Conservation (phyloP, 2,797 vertebrate genomes). For the Lepidocolaptes lacrymiger region DNA sequence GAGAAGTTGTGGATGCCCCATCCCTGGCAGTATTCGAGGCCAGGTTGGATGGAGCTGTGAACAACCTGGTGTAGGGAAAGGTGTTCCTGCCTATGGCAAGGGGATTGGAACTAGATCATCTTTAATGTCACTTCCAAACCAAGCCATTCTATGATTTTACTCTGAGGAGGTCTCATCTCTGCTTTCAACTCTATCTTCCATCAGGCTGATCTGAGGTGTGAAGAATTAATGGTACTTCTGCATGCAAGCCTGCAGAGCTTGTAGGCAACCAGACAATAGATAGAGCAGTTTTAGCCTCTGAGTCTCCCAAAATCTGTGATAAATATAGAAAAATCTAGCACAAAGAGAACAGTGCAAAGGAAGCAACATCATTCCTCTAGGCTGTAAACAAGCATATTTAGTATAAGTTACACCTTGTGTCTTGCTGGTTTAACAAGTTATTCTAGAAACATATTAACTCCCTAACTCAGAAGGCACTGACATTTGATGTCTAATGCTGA, state of each 20-base stretch:
- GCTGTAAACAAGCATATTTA: neutral
- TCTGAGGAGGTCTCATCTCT: fast-evolving
- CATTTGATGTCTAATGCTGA: neutral
- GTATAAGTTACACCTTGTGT: neutral
- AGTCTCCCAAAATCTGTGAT: neutral
- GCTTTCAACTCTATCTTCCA: neutral
- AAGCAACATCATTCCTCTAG: neutral
- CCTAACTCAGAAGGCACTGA: neutral
- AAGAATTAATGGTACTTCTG: neutral
- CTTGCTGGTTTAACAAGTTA: neutral
- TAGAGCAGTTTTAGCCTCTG: neutral
- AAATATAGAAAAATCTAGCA: neutral
- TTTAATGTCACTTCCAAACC: neutral
- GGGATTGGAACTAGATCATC: neutral
- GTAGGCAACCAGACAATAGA: neutral
- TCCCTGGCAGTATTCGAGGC: neutral
- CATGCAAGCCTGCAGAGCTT: neutral
- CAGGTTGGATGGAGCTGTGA: neutral
- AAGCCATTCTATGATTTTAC: neutral
- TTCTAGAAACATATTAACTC: neutral
- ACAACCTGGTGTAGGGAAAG: neutral
- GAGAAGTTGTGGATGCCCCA: neutral
- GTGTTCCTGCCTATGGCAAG: too few relatives aligned
- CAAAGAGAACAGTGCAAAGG: neutral
- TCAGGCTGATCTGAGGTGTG: neutral